Evolutionary conservation across 1,140 invertebrate species (phyloP).

Genomic region (Wiebesia pumilae): DNA sequence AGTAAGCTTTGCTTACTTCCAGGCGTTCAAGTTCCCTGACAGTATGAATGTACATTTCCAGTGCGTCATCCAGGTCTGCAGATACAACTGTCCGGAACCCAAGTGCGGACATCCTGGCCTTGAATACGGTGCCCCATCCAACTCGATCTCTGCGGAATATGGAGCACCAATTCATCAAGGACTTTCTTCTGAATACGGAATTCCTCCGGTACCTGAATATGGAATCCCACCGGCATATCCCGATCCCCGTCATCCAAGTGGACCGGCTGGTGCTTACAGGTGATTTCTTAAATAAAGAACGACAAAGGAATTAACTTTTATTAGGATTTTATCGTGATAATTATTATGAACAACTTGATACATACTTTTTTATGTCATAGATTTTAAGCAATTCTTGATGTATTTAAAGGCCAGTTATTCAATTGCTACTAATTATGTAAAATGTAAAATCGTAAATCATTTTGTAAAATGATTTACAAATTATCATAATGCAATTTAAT

Average conservation of each 20-base stretch:
- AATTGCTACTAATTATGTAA: too few species aligned
- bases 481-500: too few species aligned
- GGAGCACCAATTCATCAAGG: constrained; percentile 78
- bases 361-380: too few species aligned
- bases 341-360: too few species aligned
- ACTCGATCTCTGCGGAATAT: constrained; percentile 80
- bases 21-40: constrained; percentile 97
- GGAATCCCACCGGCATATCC: constrained; percentile 85
- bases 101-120: constrained; percentile 85
- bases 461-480: too few species aligned
- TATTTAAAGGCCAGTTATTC: too few species aligned
- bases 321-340: too few species aligned
- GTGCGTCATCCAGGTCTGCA: constrained; percentile 95
- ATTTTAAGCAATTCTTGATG: too few species aligned
- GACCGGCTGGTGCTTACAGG: constrained; percentile 85
- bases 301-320: too few species aligned
- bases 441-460: too few species aligned
- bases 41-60: constrained; percentile 98
- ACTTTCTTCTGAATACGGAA: constrained; percentile 81
- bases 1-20: constrained; percentile 96
- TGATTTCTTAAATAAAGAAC: constrained; percentile 47
- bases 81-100: constrained; percentile 94
- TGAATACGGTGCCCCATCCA: constrained; percentile 82
- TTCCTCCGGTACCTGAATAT: constrained; percentile 81
- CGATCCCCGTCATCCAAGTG: constrained; percentile 88